phyloP scores from a whole-genome alignment of 37 sponge, comb jelly and placozoan genomes.

The Crambe crambe region DNA sequence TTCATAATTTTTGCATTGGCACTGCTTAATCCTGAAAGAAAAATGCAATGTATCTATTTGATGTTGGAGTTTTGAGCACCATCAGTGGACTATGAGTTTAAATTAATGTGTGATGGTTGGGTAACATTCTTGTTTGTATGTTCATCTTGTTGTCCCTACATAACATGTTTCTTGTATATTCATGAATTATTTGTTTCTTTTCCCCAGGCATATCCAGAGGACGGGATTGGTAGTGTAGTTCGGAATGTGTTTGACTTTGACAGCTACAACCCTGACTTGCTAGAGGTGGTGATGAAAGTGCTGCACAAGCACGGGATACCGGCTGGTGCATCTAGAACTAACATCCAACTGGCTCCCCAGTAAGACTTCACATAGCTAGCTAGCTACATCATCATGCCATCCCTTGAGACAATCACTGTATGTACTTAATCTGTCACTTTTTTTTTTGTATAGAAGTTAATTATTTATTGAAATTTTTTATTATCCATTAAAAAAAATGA shows the following conservation, averaged over 20 bases:
- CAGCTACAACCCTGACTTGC: conserved; percentile 65
- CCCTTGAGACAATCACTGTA: too few relatives aligned
- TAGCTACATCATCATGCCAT: too few relatives aligned
- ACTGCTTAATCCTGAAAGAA: too few relatives aligned
- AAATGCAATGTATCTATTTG: too few relatives aligned
- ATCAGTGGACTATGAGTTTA: too few relatives aligned
- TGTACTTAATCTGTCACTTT: background rate
- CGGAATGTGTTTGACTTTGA: conserved; percentile 95
- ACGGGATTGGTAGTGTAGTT: conserved; percentile 69
- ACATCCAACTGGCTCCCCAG: conserved; percentile 54
- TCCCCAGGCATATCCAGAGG: conserved; percentile 69
- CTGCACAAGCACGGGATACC: conserved; percentile 94
- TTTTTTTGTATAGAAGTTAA: background rate
- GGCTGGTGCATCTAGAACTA: conserved; percentile 67
- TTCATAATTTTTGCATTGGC: too few relatives aligned
- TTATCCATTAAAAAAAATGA: background rate
- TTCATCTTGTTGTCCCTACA: too few relatives aligned
- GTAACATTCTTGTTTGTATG: too few relatives aligned
- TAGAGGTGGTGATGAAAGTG: conserved; percentile 57
- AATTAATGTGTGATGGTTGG: too few relatives aligned
- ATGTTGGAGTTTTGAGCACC: too few relatives aligned
- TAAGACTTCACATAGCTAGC: conserved; percentile 37
- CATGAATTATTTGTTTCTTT: background rate
- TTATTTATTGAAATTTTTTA: background rate
- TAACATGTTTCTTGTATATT: too few relatives aligned